phyloP scores from a whole-genome alignment of 2,797 vertebrate genomes.

The Epinephelus malabaricus region DNA sequence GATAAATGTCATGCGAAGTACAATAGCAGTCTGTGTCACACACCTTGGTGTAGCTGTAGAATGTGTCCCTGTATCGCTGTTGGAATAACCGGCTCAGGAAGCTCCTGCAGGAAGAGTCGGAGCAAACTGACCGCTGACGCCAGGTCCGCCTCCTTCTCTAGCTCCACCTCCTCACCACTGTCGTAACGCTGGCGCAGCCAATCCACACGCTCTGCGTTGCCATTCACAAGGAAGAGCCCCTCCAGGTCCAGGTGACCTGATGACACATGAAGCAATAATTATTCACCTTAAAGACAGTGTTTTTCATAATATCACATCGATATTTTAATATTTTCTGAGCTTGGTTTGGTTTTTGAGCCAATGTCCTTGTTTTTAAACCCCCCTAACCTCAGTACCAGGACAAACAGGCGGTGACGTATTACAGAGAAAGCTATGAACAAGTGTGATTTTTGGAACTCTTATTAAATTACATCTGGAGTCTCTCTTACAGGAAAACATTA shows the following conservation, averaged over 20 bases:
- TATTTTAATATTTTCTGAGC: not conserved
- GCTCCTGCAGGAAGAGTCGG: constrained; percentile 98
- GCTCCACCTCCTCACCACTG: constrained; percentile 95
- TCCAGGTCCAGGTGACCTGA: constrained; percentile 95
- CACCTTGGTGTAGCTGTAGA: constrained; percentile 96
- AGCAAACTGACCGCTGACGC: constrained; percentile 97
- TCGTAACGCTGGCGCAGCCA: constrained; percentile 97
- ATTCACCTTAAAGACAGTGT: not conserved
- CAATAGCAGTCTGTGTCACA: constrained; percentile 8
- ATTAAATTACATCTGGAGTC: not conserved
- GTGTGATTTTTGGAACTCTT: not conserved
- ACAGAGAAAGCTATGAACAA: not conserved
- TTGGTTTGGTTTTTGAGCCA: not conserved
- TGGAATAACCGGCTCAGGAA: constrained; percentile 96
- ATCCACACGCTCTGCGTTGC: constrained; percentile 97
- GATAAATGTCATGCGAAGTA: not conserved
- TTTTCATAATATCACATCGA: not conserved
- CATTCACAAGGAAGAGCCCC: constrained; percentile 98
- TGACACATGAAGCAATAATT: constrained; percentile 2
- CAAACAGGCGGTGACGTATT: not conserved
- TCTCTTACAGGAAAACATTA: not conserved
- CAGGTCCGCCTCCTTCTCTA: constrained; percentile 97
- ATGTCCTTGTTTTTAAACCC: not conserved
- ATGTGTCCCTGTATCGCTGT: constrained; percentile 92
- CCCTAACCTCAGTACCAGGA: not conserved